Evolutionary conservation across 2,113 vertebrate species (phyloP).

Genomic region (Danio rerio): DNA sequence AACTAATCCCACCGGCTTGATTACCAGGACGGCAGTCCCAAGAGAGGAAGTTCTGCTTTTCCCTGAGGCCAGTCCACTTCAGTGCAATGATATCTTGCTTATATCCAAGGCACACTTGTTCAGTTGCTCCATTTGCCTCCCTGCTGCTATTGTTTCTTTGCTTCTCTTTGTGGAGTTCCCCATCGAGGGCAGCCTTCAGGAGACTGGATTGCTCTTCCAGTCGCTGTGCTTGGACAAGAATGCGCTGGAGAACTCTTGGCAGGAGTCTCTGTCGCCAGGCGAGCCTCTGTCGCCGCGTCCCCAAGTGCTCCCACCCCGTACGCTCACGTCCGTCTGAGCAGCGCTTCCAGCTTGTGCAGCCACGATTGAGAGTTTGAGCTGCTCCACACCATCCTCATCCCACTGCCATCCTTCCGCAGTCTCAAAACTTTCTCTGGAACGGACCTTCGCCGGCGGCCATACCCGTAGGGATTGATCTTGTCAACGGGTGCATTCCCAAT

Average conservation of each 20-base stretch:
- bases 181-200: constrained; percentile 44
- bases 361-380: constrained; percentile 58
- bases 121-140: constrained; percentile 59
- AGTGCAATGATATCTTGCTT: constrained; percentile 51
- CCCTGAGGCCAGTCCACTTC: constrained; percentile 48
- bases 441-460: constrained; percentile 87
- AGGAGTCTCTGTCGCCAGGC: constrained; percentile 37
- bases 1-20: constrained; percentile 43
- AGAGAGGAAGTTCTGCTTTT: constrained; percentile 40
- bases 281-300: constrained; percentile 53
- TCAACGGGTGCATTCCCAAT: constrained; percentile 76
- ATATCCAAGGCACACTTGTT: constrained; percentile 5
- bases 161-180: constrained; percentile 48
- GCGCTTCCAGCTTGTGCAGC: constrained; percentile 70
- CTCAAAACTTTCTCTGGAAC: constrained; percentile 62
- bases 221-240: constrained; percentile 38
- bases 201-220: constrained; percentile 56
- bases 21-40: constrained; percentile 26
- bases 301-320: constrained; percentile 52
- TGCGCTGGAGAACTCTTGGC: constrained; percentile 67
- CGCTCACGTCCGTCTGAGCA: constrained; percentile 73
- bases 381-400: constrained; percentile 71
- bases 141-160: constrained; percentile 61
- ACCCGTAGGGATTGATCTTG: constrained; percentile 89
- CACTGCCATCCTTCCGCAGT: constrained; percentile 64